Evolutionary conservation across 2,888 invertebrate species (phyloP).

Genomic region (Deilephila elpenor): DNA sequence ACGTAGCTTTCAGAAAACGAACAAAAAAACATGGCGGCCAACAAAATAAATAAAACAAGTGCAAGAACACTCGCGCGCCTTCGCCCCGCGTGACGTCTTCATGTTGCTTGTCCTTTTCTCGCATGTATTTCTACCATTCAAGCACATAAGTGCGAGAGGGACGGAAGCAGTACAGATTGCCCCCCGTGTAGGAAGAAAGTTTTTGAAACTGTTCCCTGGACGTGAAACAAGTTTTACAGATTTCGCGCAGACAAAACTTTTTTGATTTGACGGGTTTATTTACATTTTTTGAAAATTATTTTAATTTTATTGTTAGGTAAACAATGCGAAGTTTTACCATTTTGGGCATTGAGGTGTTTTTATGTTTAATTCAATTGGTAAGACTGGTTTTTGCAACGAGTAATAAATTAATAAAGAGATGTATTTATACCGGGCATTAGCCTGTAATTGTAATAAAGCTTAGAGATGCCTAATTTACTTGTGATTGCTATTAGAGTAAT

Average conservation of each 20-base stretch:
- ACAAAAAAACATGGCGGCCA: constrained; percentile 58
- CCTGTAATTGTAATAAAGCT: constrained; percentile 8
- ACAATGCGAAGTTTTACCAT: constrained; percentile 27
- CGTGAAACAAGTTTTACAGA: constrained; percentile 82
- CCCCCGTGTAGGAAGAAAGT: constrained; percentile 79
- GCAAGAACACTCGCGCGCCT: constrained; percentile 82
- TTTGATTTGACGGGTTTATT: constrained; percentile 60
- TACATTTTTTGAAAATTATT: constrained; percentile 47
- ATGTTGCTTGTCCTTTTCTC: constrained; percentile 75
- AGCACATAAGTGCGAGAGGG: constrained; percentile 58
- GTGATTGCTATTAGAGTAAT: constrained; percentile 21
- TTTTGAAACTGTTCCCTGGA: constrained; percentile 74
- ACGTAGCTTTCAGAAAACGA: constrained; percentile 76
- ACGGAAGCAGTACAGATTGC: constrained; percentile 59
- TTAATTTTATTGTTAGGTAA: constrained; percentile 22
- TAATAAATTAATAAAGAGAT: constrained; percentile 24
- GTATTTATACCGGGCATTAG: constrained; percentile 4
- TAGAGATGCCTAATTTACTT: constrained; percentile 3
- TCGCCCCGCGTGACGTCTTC: constrained; percentile 82
- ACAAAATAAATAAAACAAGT: constrained; percentile 83
- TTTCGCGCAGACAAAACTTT: constrained; percentile 74
- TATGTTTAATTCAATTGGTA: background rate
- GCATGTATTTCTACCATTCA: constrained; percentile 54
- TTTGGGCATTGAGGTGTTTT: constrained; percentile 25
- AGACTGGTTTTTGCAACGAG: background rate